phyloP scores from a whole-genome alignment of 1,140 invertebrate genomes.

The Magallana ariakensis region DNA sequence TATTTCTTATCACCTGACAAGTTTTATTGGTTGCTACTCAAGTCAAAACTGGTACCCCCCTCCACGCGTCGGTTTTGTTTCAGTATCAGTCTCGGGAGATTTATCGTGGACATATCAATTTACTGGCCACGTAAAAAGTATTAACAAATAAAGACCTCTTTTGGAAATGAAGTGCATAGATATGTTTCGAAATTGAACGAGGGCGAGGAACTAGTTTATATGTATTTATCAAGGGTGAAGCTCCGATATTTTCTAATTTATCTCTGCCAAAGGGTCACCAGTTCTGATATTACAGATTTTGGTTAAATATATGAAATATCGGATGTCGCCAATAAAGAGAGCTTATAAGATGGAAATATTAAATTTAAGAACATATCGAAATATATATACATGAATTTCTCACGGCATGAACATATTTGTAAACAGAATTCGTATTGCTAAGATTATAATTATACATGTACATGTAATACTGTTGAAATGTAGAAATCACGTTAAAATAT shows the following conservation, averaged over 20 bases:
- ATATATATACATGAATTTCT: no score
- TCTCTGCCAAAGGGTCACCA: neutral
- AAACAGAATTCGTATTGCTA: no score
- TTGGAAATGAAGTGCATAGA: neutral
- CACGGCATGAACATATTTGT: no score
- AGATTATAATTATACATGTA: no score
- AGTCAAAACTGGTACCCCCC: constrained; percentile 9
- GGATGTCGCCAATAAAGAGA: no score
- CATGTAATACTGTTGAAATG: no score
- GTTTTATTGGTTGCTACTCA: constrained; percentile 32
- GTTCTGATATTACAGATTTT: no score
- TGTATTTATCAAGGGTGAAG: neutral
- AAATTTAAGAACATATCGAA: no score
- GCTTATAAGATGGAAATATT: no score
- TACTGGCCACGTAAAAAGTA: neutral
- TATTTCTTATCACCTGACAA: constrained; percentile 17
- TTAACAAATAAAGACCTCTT: constrained; percentile 15
- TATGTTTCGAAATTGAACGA: neutral
- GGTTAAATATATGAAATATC: no score
- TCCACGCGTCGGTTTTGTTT: neutral
- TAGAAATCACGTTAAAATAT: no score
- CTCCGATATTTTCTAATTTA: neutral
- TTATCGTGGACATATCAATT: neutral
- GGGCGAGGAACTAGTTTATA: constrained; percentile 1
- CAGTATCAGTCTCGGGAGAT: neutral